Evolutionary conservation across 2,113 vertebrate genomes (phyloP), one percentile per base, ranked within the genome.

Genomic region (Cygnus buccinator): DNA sequence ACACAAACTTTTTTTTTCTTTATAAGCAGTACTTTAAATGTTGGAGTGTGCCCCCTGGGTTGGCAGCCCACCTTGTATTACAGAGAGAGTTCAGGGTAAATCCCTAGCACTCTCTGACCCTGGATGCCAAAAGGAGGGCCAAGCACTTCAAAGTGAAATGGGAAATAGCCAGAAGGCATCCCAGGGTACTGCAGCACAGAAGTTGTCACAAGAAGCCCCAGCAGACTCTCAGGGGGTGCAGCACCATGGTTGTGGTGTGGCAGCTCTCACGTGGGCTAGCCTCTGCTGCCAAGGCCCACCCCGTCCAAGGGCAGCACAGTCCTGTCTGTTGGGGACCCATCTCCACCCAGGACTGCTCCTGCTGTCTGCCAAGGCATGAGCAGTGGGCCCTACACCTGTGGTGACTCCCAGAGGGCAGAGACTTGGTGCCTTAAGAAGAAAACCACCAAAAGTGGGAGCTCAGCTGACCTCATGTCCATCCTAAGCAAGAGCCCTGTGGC

Each of bases 321-420:
- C 44, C 21, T 13, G 9, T 46, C 39, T 76, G 33, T 35, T 61
- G 44, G 58, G 74, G 13, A 11, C 28, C 11, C 15, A 43, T 12
- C 16, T 67, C 10, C 23, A 75, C 22, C 54, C 6, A 1, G 3
- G 62, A n/a, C 31, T 67, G 6, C 21, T 68, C 37, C 39, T 57
- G 12, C 31, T 11, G 46, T 31, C 20, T 6, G 2, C 9, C 18
- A 5, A 2, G 11, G 31, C 19, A 37, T 25, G 43, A 74, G 31
- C 31, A 61, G 58, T 25, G 58, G 57, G 13, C 7, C 10, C 1
- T 0, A 28, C 10, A 22, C 21, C 19, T 20, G 29, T 39, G 5
- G 8, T 62, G 54, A 48, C 18, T 6, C 1, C 16, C 1, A 50
- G 0, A 84, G 44, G 55, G 31, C 73, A 35, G 33, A 35, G 4